Conservation (phyloP, 2,888 invertebrate genomes). For the Hyposoter didymator region DNA sequence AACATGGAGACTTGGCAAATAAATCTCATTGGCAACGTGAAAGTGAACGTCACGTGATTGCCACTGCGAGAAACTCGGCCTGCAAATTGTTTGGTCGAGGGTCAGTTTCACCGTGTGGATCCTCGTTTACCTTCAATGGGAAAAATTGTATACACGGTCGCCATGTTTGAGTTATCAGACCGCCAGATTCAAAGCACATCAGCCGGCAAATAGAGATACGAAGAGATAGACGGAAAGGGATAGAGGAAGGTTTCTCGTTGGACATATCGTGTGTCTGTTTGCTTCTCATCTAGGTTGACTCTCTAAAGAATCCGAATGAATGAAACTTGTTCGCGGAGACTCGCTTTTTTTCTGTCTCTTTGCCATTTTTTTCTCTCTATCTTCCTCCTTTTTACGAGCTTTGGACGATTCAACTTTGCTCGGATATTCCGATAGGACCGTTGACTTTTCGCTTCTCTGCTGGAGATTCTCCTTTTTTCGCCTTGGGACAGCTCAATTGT, state of each 20-base stretch:
- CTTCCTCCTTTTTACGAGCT: slow-evolving; percentile 2
- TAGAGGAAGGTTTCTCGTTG: background rate
- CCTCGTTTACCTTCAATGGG: slow-evolving; percentile 15
- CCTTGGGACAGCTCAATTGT: slow-evolving; percentile 29
- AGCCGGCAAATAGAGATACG: slow-evolving; percentile 81
- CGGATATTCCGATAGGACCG: slow-evolving; percentile 44
- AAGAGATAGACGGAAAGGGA: slow-evolving; percentile 27
- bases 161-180: slow-evolving; percentile 71
- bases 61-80: background rate
- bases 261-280: slow-evolving; percentile 74
- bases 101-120: slow-evolving; percentile 45
- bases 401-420: slow-evolving; percentile 36
- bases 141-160: slow-evolving; percentile 25
- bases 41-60: slow-evolving; percentile 13
- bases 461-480: slow-evolving; percentile 5
- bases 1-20: slow-evolving; percentile 5
- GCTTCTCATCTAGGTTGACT: slow-evolving; percentile 79
- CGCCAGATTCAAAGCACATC: slow-evolving; percentile 82
- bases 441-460: slow-evolving; percentile 26
- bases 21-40: slow-evolving; percentile 19
- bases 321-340: slow-evolving; percentile 69
- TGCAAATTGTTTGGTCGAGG: slow-evolving; percentile 5
- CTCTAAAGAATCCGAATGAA: slow-evolving; percentile 80
- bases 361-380: slow-evolving; percentile 11
- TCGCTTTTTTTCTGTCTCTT: slow-evolving; percentile 28